Evolutionary conservation across 2,797 vertebrate species (phyloP), one percentile per base, ranked within the genome.

Genomic region (Melanotaenia parkinsoni): DNA sequence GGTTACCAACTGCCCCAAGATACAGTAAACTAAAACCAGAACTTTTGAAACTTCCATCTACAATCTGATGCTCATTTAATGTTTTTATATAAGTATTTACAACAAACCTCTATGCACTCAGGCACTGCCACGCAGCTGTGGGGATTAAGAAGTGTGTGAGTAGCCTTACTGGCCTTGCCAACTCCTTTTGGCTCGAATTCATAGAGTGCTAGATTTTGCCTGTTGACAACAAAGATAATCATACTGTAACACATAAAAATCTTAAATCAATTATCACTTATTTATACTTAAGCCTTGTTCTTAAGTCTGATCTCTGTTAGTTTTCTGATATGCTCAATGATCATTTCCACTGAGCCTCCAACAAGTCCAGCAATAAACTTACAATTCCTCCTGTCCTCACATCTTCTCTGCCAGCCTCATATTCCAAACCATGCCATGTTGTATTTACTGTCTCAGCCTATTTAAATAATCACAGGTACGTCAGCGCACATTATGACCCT

Each of bases 391-490:
- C 68, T 58, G 57, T 84, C 86, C 81, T 65, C 66, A 70, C 76
- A 50, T 74, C 67, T 82, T 79, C 66, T 81, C 69, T 9, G 5
- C 10, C 0, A 70, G 70, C 66, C 83, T 86, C 76, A 61, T 83
- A 82, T 81, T 80, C 64, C 75, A 84, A 80, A 85, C 86, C 82
- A 80, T 57, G 74, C 64, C 76, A 64, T 77, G 83, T 72, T 76
- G n/a, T 85, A 93, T 92, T 92, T 90, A 92, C 91, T 88, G 87
- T 88, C 14, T 62, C 51, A 62, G 85, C 89, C 89, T 92, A 91
- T 94, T 94, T 94, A 93, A 94, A 94, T 94, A 94, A 94, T 93
- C 86, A 89, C 90, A 76, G 53, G 65, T 86, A 79, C 82, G 89
- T 89, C 90, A 85, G 67, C 71, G 80, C 76, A 91, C 84, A 89